Percentiles rank a stretch among this genome's conserved stretches.
Conservation (phyloP, 2,113 vertebrate genomes). For the Pachypanchax playfairii region DNA sequence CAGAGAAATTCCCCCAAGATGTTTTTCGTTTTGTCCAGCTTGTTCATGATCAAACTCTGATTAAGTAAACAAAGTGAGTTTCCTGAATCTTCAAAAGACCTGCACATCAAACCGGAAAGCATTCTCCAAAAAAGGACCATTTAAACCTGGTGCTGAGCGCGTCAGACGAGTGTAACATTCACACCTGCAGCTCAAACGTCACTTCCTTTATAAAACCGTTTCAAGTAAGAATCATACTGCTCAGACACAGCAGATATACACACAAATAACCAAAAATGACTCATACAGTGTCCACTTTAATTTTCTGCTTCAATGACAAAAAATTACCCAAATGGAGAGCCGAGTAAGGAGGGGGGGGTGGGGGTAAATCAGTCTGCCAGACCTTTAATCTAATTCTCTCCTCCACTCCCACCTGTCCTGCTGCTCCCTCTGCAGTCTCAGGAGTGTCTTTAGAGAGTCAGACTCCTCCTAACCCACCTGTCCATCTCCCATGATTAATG, state of each 20-base stretch:
- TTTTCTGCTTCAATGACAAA: conserved; percentile 2
- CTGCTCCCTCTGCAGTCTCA: conserved; percentile 47
- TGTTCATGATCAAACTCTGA: too few relatives aligned
- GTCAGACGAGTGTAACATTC: not conserved
- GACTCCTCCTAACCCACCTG: conserved; percentile 63
- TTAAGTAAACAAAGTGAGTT: too few relatives aligned
- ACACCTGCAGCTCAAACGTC: not conserved
- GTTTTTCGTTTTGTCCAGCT: too few relatives aligned
- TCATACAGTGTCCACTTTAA: not conserved
- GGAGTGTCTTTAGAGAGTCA: conserved; percentile 58
- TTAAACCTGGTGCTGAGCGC: not conserved
- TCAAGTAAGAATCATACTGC: not conserved
- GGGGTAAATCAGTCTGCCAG: conserved; percentile 23
- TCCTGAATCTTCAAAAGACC: not conserved
- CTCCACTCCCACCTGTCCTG: conserved; percentile 54
- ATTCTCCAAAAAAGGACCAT: too few relatives aligned
- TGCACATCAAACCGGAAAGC: too few relatives aligned
- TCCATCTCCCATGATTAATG: conserved; percentile 62
- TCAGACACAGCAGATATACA: not conserved
- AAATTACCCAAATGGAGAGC: conserved; percentile 1
- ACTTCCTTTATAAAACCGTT: not conserved
- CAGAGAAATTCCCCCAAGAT: too few relatives aligned
- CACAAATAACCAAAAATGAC: not conserved
- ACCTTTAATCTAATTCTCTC: conserved; percentile 49
- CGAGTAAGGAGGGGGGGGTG: not conserved